These are phyloP conservation scores for Epinephelus cyanopodus DNA, from an alignment of 2,113 vertebrate genomes.

Conservation along the genomic window DNA sequence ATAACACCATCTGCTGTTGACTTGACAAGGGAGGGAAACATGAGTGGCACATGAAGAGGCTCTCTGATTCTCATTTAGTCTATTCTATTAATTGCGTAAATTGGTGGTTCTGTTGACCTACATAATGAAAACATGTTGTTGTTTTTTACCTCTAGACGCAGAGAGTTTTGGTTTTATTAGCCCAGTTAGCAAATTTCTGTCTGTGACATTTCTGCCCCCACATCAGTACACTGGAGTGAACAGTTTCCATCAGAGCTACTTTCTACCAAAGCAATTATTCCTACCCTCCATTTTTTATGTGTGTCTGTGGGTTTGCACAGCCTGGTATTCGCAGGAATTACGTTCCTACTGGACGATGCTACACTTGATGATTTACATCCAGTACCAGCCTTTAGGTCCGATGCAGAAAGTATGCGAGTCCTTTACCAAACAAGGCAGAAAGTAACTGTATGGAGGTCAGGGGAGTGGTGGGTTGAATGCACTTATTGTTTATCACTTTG, in stretches of 20 bases:
- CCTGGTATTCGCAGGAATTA: not conserved
- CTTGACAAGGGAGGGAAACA: not conserved
- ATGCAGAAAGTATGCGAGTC: not conserved
- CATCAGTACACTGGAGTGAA: not conserved
- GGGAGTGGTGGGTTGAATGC: not conserved
- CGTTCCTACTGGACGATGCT: too few species aligned
- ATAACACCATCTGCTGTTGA: constrained; percentile 36
- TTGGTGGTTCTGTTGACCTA: not conserved
- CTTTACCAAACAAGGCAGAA: not conserved
- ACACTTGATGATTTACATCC: not conserved
- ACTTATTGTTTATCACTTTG: too few species aligned
- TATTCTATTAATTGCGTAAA: not conserved
- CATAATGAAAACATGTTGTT: not conserved
- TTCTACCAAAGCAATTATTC: not conserved
- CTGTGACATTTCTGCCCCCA: not conserved
- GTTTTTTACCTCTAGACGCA: not conserved
- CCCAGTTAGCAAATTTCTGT: not conserved
- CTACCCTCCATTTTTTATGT: not conserved
- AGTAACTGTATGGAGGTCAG: not conserved
- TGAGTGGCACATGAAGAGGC: not conserved
- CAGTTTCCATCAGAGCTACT: not conserved
- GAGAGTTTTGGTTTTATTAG: not conserved
- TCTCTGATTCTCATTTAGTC: not conserved
- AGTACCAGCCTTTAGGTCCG: not conserved
- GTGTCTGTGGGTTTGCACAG: not conserved